Conservation (phyloP, 2,797 vertebrate species). For the Sebastes taczanowskii region DNA sequence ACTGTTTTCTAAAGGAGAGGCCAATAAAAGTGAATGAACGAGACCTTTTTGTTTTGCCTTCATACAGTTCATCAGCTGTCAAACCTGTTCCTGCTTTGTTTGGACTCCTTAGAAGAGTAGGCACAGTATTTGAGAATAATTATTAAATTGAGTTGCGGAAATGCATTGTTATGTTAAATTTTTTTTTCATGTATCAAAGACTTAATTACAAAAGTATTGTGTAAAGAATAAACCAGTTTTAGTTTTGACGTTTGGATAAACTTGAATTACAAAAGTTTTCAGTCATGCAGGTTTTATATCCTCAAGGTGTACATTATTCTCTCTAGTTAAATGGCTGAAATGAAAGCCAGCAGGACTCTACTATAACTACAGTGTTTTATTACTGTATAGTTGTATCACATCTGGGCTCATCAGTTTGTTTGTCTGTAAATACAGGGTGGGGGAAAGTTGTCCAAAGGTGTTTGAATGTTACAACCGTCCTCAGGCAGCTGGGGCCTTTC, state of each 20-base stretch:
- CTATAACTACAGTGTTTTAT: background rate
- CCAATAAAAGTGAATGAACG: conserved; percentile 78
- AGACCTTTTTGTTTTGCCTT: conserved; percentile 27
- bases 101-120: background rate
- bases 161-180: background rate
- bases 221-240: background rate
- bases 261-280: background rate
- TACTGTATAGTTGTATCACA: background rate
- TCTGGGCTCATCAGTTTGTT: background rate
- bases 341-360: background rate
- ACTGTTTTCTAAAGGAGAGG: conserved; percentile 77
- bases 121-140: background rate
- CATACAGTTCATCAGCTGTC: background rate
- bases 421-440: background rate
- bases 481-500: background rate
- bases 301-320: background rate
- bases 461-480: background rate
- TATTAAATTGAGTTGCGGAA: background rate
- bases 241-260: background rate
- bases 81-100: conserved; percentile 42
- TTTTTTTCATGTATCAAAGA: background rate
- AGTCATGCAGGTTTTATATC: background rate
- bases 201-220: background rate
- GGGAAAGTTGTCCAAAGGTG: background rate
- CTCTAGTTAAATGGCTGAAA: background rate